phyloP scores from a whole-genome alignment of 2,797 vertebrate genomes.

The Cirrhinus molitorella region DNA sequence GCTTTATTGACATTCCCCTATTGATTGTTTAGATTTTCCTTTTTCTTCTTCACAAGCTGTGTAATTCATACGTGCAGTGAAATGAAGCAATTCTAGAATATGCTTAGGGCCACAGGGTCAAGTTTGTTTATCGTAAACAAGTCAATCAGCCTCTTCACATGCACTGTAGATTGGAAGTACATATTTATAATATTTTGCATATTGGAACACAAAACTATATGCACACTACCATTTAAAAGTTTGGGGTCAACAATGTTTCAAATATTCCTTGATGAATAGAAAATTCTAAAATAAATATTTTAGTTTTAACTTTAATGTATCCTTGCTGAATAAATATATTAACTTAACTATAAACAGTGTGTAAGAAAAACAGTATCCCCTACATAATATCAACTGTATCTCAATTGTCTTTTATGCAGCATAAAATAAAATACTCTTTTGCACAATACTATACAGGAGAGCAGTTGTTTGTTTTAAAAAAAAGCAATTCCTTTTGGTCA shows the following conservation, averaged over 20 bases:
- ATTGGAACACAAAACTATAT: neutral
- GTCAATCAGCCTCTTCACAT: slow-evolving; percentile 24
- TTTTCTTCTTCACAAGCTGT: neutral
- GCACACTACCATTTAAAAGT: neutral
- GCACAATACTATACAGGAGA: no score
- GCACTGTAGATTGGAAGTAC: neutral
- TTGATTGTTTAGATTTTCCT: slow-evolving; percentile 19
- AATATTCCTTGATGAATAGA: neutral
- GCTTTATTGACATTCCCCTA: slow-evolving; percentile 28
- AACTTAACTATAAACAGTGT: neutral
- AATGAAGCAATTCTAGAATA: slow-evolving; percentile 9
- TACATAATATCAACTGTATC: neutral
- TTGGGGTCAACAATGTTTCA: neutral
- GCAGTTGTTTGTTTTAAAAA: neutral
- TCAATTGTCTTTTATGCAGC: no score
- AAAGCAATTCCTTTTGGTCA: neutral
- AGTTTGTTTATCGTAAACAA: slow-evolving; percentile 28
- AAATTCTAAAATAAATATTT: neutral
- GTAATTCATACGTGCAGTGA: slow-evolving; percentile 31
- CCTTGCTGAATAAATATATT: neutral
- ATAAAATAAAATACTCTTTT: no score
- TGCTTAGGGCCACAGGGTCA: slow-evolving; percentile 14
- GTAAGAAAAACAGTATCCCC: neutral
- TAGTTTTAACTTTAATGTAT: no score
- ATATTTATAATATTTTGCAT: neutral